Percentiles rank a stretch among this genome's conserved stretches.
These are phyloP conservation scores for Diglossa cyanea DNA, from an alignment of 2,797 vertebrate genomes.

Conservation along the genomic window DNA sequence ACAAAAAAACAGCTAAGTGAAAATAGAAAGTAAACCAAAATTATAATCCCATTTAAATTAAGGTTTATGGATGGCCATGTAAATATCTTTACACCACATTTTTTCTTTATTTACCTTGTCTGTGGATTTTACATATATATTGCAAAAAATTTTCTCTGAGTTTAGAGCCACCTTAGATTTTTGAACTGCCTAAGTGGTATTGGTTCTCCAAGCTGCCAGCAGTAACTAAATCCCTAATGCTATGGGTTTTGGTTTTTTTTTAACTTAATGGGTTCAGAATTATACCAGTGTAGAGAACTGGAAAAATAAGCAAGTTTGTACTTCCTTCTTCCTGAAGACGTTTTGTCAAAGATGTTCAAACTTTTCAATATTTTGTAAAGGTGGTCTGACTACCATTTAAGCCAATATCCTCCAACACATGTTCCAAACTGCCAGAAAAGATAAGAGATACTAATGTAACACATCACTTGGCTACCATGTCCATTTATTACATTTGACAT, in stretches of 20 bases:
- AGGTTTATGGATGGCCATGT: neutral
- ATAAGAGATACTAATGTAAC: neutral
- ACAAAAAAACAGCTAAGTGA: neutral
- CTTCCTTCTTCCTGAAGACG: neutral
- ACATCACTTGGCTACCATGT: neutral
- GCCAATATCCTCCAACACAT: neutral
- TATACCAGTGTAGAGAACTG: neutral
- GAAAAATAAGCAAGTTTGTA: neutral
- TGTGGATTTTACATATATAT: neutral
- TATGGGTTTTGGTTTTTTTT: neutral
- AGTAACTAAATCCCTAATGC: neutral
- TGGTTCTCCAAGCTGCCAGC: neutral
- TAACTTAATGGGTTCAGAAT: neutral
- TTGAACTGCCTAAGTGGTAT: neutral
- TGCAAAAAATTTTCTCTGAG: neutral
- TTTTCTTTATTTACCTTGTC: neutral
- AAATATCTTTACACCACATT: neutral
- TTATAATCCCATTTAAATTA: neutral
- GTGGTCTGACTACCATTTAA: neutral
- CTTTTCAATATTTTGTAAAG: neutral
- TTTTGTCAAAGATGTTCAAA: neutral
- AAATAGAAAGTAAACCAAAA: neutral
- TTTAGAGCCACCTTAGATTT: neutral
- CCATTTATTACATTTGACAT: neutral
- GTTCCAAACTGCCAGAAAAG: neutral